Conservation (phyloP, 2,888 invertebrate species). For the Orthosia cruda region DNA sequence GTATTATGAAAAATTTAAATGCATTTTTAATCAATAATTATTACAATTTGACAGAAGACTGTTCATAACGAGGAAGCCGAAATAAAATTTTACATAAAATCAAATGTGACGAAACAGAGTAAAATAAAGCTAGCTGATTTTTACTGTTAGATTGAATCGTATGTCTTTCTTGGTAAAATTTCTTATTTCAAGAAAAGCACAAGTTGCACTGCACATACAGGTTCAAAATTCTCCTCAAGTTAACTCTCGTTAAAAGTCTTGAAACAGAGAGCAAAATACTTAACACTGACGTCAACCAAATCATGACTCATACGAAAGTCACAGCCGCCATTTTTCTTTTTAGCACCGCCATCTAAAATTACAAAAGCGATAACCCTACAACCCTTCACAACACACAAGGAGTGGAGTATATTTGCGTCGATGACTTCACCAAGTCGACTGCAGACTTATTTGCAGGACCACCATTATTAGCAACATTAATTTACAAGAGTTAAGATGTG, state of each 20-base stretch:
- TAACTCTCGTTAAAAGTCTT: slow-evolving; percentile 1
- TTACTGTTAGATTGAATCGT: too few species aligned
- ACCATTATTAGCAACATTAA: slow-evolving; percentile 72
- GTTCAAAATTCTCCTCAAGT: not conserved
- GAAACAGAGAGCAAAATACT: slow-evolving; percentile 6
- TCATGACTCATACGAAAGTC: slow-evolving; percentile 30
- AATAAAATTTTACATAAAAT: not conserved
- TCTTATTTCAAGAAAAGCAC: not conserved
- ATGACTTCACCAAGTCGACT: slow-evolving; percentile 84
- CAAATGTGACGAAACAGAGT: not conserved
- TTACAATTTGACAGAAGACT: not conserved
- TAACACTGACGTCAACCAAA: slow-evolving; percentile 29
- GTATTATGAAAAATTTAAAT: slow-evolving; percentile 3
- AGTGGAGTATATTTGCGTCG: slow-evolving; percentile 67
- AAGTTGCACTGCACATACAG: not conserved
- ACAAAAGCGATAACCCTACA: slow-evolving; percentile 64
- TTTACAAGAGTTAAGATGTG: slow-evolving; percentile 56
- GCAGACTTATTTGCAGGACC: slow-evolving; percentile 79
- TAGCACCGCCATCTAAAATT: slow-evolving; percentile 44
- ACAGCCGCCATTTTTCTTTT: slow-evolving; percentile 42
- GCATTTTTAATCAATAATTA: not conserved
- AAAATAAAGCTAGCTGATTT: too few species aligned
- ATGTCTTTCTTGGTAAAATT: too few species aligned
- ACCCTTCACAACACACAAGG: slow-evolving; percentile 58
- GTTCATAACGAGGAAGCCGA: too few species aligned